Percentiles rank a stretch among this genome's conserved stretches.
These are phyloP conservation scores for Carterocephalus palaemon DNA, from an alignment of 2,888 invertebrate genomes.

Conservation along the genomic window DNA sequence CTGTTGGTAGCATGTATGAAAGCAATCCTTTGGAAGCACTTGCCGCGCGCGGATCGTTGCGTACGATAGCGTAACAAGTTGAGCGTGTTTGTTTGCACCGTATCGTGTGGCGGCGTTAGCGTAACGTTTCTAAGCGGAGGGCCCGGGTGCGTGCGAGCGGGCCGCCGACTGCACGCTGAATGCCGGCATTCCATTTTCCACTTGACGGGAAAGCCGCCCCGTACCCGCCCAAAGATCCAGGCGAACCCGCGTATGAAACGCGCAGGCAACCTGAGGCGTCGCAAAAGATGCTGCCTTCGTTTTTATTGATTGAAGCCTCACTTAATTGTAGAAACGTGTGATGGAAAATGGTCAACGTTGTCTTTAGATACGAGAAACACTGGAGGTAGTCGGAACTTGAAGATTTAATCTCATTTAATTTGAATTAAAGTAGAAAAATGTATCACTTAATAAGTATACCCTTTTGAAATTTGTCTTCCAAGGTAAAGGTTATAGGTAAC, in stretches of 20 bases:
- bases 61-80: conserved; percentile 7
- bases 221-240: conserved; percentile 47
- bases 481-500: too few relatives aligned
- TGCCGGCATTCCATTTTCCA: conserved; percentile 50
- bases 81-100: not conserved
- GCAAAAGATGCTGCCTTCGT: not conserved
- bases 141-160: conserved; percentile 49
- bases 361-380: too few relatives aligned
- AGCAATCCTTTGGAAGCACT: conserved; percentile 4
- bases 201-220: conserved; percentile 55
- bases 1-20: too few relatives aligned
- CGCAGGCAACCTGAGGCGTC: conserved; percentile 3
- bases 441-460: too few relatives aligned
- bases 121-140: conserved; percentile 22
- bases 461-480: too few relatives aligned
- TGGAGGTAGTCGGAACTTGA: too few relatives aligned
- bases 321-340: too few relatives aligned
- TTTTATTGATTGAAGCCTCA: not conserved
- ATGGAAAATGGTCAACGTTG: too few relatives aligned
- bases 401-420: too few relatives aligned
- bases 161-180: conserved; percentile 39
- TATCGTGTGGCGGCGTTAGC: conserved; percentile 18
- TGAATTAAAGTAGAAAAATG: too few relatives aligned
- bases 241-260: conserved; percentile 35
- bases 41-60: conserved; percentile 9